Conservation (phyloP, 2,888 invertebrate species). For the Dorcus hopei region DNA sequence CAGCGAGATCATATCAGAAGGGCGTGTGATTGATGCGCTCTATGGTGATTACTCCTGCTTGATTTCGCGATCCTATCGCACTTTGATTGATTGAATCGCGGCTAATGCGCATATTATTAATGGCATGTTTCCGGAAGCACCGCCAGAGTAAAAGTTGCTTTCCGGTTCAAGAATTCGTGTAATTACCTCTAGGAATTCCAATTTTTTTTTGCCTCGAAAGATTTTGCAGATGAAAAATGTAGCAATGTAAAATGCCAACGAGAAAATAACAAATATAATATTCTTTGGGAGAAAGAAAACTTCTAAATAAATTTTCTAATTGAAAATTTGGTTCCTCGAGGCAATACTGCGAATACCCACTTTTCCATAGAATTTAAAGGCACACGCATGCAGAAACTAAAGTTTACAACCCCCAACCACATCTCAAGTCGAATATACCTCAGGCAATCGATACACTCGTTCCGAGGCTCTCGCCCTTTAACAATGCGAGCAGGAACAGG, state of each 20-base stretch:
- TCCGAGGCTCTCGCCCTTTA: slow-evolving; percentile 5
- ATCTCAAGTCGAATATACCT: slow-evolving; percentile 6
- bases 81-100: slow-evolving; percentile 49
- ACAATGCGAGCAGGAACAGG: slow-evolving; percentile 13
- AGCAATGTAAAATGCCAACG: too few relatives aligned
- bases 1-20: slow-evolving; percentile 29
- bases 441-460: slow-evolving; percentile 9
- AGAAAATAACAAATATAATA: too few relatives aligned
- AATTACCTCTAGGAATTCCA: neutral
- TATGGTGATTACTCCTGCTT: slow-evolving; percentile 50
- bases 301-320: too few relatives aligned
- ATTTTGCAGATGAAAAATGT: too few relatives aligned
- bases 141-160: neutral
- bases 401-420: neutral
- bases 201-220: neutral
- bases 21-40: slow-evolving; percentile 48
- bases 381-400: neutral
- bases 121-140: slow-evolving; percentile 18
- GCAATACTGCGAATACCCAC: too few relatives aligned
- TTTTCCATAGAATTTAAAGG: neutral
- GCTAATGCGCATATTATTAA: slow-evolving; percentile 43
- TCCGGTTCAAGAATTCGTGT: neutral
- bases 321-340: too few relatives aligned
- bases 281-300: too few relatives aligned
- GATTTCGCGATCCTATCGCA: slow-evolving; percentile 55